Percentiles rank a stretch among this genome's conserved stretches.
Evolutionary conservation across 2,888 invertebrate species (phyloP).

Genomic region (Noctua comes): DNA sequence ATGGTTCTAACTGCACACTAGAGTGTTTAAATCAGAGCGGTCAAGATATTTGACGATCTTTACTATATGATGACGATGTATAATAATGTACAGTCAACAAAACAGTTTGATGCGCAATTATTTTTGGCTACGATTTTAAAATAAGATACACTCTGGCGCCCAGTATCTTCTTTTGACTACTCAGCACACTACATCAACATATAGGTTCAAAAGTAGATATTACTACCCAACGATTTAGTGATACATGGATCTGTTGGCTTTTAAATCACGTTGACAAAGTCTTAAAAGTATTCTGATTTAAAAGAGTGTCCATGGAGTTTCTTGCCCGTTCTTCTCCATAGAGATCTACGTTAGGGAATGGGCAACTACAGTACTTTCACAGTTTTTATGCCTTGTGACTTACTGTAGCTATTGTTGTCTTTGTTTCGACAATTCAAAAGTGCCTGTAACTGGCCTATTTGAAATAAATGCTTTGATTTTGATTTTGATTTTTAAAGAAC

Average conservation of each 20-base stretch:
- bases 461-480: too few relatives aligned
- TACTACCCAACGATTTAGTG: background rate
- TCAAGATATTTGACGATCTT: background rate
- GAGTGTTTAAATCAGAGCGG: background rate
- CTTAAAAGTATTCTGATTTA: too few relatives aligned
- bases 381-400: too few relatives aligned
- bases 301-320: too few relatives aligned
- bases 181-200: background rate
- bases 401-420: too few relatives aligned
- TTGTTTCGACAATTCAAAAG: too few relatives aligned
- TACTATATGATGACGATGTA: background rate
- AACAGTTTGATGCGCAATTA: background rate
- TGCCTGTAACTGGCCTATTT: too few relatives aligned
- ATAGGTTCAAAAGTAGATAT: background rate
- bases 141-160: background rate
- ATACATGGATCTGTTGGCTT: background rate
- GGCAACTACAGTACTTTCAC: too few relatives aligned
- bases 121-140: background rate
- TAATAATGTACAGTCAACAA: constrained; percentile 9
- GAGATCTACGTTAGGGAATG: too few relatives aligned
- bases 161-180: background rate
- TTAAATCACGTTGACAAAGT: background rate
- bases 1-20: background rate
- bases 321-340: too few relatives aligned
- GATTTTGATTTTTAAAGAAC: too few relatives aligned